Evolutionary conservation across 1,140 invertebrate species (phyloP).

Genomic region (Diabrotica undecimpunctata): DNA sequence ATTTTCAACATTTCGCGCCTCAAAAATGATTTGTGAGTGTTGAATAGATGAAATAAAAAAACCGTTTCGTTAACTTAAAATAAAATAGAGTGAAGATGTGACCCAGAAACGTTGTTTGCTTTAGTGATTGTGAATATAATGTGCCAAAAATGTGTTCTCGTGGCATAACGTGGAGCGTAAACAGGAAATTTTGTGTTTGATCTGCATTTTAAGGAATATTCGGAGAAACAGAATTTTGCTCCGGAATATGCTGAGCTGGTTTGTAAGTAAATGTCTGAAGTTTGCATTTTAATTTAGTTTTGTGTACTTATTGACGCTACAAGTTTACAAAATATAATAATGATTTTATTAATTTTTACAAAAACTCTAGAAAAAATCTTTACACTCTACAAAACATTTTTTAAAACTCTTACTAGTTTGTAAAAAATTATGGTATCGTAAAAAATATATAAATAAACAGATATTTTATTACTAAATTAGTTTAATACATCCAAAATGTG

Average conservation of each 20-base stretch:
- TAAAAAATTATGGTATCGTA: too few species aligned
- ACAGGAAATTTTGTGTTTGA: slow-evolving; percentile 13
- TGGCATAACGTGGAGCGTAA: slow-evolving; percentile 7
- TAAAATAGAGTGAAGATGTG: slow-evolving; percentile 9
- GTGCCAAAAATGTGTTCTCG: slow-evolving; percentile 14
- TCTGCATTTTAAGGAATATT: slow-evolving; percentile 5
- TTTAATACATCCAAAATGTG: too few species aligned
- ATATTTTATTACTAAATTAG: too few species aligned
- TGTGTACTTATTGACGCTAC: too few species aligned
- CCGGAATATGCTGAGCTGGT: slow-evolving; percentile 27
- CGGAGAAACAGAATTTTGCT: slow-evolving; percentile 3
- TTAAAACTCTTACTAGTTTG: too few species aligned
- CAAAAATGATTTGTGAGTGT: background rate
- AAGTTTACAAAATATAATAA: too few species aligned
- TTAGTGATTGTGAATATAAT: slow-evolving; percentile 16
- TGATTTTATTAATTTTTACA: too few species aligned
- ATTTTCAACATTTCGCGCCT: background rate
- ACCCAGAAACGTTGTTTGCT: slow-evolving; percentile 13
- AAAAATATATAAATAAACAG: too few species aligned
- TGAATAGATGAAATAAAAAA: background rate
- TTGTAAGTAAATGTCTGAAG: slow-evolving; percentile 22
- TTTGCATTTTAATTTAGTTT: too few species aligned
- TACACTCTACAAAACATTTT: too few species aligned
- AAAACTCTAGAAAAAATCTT: too few species aligned
- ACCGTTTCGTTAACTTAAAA: background rate